Evolutionary conservation across 1,140 invertebrate genomes (phyloP).

Genomic region (Brachionus asplanchnoidis): DNA sequence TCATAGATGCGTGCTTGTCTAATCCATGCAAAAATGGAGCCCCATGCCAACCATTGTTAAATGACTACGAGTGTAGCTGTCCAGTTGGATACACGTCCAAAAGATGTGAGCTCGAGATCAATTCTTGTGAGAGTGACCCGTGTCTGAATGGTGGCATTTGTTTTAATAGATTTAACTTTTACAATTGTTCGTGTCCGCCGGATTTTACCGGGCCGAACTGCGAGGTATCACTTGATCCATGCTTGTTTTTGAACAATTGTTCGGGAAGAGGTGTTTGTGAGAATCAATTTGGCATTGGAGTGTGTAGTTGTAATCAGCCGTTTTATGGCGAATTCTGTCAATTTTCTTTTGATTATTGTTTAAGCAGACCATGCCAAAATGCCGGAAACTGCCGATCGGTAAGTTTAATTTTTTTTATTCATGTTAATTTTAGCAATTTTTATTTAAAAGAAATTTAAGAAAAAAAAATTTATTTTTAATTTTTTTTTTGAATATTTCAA

Average conservation of each 20-base stretch:
- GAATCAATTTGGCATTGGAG: conserved; percentile 44
- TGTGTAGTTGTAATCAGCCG: conserved; percentile 53
- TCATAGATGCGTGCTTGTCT: conserved; percentile 83
- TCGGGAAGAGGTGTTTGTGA: not conserved
- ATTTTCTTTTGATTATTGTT: conserved; percentile 42
- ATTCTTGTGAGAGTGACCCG: not conserved
- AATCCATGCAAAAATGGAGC: conserved; percentile 81
- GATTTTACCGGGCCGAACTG: not conserved
- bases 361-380: conserved; percentile 67
- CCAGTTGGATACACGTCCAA: conserved; percentile 62
- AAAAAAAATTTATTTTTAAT: too few relatives aligned
- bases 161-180: not conserved
- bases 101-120: conserved; percentile 1
- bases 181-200: conserved; percentile 23
- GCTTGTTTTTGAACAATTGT: not conserved
- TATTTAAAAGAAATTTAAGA: too few relatives aligned
- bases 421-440: not conserved
- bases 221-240: not conserved
- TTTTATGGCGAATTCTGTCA: conserved; percentile 52
- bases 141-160: conserved; percentile 20
- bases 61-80: conserved; percentile 76
- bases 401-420: not conserved
- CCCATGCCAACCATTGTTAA: conserved; percentile 62
- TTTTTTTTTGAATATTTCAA: too few relatives aligned
- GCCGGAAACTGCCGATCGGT: conserved; percentile 75